Evolutionary conservation across 2,797 vertebrate species (phyloP).

Genomic region (Nasua narica): DNA sequence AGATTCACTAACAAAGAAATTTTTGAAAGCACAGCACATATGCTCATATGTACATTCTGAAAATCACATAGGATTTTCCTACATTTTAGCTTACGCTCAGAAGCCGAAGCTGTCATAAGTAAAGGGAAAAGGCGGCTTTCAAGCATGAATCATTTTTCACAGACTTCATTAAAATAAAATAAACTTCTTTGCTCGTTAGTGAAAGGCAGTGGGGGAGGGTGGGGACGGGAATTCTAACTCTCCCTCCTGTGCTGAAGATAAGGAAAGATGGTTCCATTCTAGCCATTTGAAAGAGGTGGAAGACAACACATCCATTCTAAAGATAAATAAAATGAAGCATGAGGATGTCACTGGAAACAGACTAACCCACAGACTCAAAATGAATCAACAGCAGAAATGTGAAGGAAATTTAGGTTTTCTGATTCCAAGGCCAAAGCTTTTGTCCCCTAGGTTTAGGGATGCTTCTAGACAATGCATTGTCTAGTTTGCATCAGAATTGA

Average conservation of each 20-base stretch:
- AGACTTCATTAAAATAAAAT: conserved; percentile 68
- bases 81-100: conserved; percentile 51
- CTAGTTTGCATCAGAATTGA: background rate
- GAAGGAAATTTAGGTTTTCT: background rate
- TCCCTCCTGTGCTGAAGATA: conserved; percentile 23
- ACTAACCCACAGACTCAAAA: background rate
- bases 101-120: conserved; percentile 45
- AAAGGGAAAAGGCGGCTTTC: conserved; percentile 54
- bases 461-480: background rate
- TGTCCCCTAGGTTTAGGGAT: background rate
- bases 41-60: background rate
- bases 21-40: conserved; percentile 45
- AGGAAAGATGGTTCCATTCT: background rate
- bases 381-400: background rate
- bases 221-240: background rate
- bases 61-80: conserved; percentile 27
- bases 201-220: background rate
- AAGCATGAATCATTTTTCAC: conserved; percentile 55
- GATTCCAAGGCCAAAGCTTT: background rate
- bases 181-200: conserved; percentile 52
- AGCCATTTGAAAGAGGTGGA: background rate
- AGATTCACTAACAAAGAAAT: conserved; percentile 30
- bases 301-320: background rate
- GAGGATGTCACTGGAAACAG: background rate
- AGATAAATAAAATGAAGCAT: background rate